Percentiles rank a stretch among this genome's conserved stretches.
phyloP scores from a whole-genome alignment of 2,888 invertebrate species.

The Diloba caeruleocephala region DNA sequence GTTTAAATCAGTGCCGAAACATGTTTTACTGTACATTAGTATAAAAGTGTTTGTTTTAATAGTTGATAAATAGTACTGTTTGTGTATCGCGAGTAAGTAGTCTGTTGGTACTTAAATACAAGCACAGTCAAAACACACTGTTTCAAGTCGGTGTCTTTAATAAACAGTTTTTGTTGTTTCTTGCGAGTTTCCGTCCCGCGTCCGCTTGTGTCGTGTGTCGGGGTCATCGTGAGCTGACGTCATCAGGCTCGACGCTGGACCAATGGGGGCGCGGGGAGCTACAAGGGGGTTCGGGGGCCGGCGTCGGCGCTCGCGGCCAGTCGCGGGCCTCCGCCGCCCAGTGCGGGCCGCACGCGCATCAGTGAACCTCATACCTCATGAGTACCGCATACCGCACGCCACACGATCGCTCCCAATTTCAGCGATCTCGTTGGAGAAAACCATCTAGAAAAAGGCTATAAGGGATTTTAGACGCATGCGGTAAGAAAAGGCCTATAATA shows the following conservation, averaged over 20 bases:
- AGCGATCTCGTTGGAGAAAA: slow-evolving; percentile 51
- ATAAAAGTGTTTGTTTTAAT: no score
- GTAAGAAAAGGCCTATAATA: slow-evolving; percentile 20
- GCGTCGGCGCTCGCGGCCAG: slow-evolving; percentile 70
- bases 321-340: slow-evolving; percentile 78
- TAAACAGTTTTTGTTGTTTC: slow-evolving; percentile 29
- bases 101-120: no score
- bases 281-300: slow-evolving; percentile 58
- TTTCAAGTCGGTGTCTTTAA: neutral
- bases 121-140: slow-evolving; percentile 4
- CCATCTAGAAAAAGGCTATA: slow-evolving; percentile 19
- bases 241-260: slow-evolving; percentile 75
- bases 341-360: slow-evolving; percentile 71
- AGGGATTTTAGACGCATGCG: slow-evolving; percentile 30
- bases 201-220: slow-evolving; percentile 48
- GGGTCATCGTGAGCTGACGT: slow-evolving; percentile 75
- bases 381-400: slow-evolving; percentile 67
- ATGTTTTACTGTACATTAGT: no score
- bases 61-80: no score
- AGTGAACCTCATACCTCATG: slow-evolving; percentile 51
- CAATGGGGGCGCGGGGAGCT: slow-evolving; percentile 64
- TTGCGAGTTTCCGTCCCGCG: slow-evolving; percentile 32
- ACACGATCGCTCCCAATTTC: slow-evolving; percentile 81
- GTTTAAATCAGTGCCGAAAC: no score
- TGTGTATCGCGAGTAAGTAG: no score